phyloP scores from a whole-genome alignment of 2,797 vertebrate genomes.

The Danio kyathit region DNA sequence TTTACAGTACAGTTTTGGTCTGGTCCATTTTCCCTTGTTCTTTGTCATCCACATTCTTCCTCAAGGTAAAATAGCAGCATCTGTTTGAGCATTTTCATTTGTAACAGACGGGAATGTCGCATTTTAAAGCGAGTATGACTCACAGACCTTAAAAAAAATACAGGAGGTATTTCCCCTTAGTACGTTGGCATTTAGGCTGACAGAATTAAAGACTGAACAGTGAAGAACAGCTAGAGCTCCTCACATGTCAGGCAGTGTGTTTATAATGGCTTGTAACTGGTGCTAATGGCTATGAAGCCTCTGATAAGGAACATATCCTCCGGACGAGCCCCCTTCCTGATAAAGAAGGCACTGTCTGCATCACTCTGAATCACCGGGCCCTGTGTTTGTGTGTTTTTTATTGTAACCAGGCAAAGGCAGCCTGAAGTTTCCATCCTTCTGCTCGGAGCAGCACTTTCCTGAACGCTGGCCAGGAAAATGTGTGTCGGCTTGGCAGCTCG shows the following conservation, averaged over 20 bases:
- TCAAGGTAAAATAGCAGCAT: slow-evolving; percentile 1
- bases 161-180: slow-evolving; percentile 28
- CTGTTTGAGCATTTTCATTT: not conserved
- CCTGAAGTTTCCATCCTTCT: slow-evolving; percentile 93
- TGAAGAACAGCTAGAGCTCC: not conserved
- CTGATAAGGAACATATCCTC: slow-evolving; percentile 63
- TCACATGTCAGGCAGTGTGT: slow-evolving; percentile 15
- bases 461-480: slow-evolving; percentile 97
- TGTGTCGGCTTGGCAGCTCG: slow-evolving; percentile 89
- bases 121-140: slow-evolving; percentile 59
- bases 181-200: not conserved
- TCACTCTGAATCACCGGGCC: slow-evolving; percentile 71
- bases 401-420: slow-evolving; percentile 93
- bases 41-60: not conserved
- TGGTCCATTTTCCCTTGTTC: not conserved
- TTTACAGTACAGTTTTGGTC: not conserved
- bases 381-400: slow-evolving; percentile 91
- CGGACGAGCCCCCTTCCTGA: slow-evolving; percentile 67
- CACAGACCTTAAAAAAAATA: slow-evolving; percentile 41
- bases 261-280: slow-evolving; percentile 54
- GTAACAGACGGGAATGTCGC: slow-evolving; percentile 56
- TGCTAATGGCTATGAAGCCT: slow-evolving; percentile 42
- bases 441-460: slow-evolving; percentile 93
- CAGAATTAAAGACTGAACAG: not conserved
- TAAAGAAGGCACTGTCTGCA: slow-evolving; percentile 71